A percentile compares a stretch with the other conserved stretches of the same genome.
These are phyloP conservation scores for Crotalus horridus DNA, from an alignment of 2,113 vertebrate genomes.

Conservation along the genomic window DNA sequence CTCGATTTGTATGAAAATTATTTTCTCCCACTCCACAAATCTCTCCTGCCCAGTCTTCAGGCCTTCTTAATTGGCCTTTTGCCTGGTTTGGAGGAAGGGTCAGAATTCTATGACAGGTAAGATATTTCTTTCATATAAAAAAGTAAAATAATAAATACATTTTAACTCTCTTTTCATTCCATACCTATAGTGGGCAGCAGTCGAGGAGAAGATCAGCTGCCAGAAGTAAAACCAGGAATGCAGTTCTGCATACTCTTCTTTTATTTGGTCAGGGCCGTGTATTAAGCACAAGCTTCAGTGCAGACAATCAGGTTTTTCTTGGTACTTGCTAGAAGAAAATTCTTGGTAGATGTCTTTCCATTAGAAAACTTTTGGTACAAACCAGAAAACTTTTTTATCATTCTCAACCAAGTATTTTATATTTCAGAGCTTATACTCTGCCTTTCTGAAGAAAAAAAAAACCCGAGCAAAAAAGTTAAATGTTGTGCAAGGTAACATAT, in stretches of 20 bases:
- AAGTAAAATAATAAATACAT: not conserved
- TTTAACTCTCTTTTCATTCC: not conserved
- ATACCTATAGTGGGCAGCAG: not conserved
- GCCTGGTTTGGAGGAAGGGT: constrained; percentile 93
- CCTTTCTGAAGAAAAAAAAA: not conserved
- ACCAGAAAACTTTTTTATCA: not conserved
- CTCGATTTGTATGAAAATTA: constrained; percentile 92
- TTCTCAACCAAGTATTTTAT: not conserved
- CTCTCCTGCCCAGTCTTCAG: constrained; percentile 91
- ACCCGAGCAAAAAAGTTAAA: not conserved
- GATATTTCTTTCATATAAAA: not conserved
- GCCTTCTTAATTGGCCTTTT: constrained; percentile 90
- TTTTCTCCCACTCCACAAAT: constrained; percentile 91
- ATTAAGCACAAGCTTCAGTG: not conserved
- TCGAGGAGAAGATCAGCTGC: not conserved
- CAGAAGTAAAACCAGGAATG: not conserved
- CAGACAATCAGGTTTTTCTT: not conserved
- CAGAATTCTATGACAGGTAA: constrained; percentile 94
- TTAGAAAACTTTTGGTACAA: not conserved
- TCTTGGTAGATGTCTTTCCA: not conserved
- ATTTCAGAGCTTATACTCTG: not conserved
- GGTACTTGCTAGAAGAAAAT: not conserved
- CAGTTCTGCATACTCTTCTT: not conserved
- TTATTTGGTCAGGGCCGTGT: not conserved
- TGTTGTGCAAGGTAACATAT: not conserved